Evolutionary conservation across 2,797 vertebrate genomes (phyloP).

Genomic region (Argya squamiceps): DNA sequence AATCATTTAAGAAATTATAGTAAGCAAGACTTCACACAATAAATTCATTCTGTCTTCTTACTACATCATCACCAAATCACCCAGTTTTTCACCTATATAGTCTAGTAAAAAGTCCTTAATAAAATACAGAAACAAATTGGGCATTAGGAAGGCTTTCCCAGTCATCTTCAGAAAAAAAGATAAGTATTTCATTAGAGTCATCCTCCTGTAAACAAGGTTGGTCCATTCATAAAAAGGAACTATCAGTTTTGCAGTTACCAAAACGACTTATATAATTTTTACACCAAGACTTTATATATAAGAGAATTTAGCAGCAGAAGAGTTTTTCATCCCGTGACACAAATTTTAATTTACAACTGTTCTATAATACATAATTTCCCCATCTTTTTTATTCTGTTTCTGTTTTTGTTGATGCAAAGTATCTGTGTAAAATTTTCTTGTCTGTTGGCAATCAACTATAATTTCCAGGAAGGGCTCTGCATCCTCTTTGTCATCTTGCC

Average conservation of each 20-base stretch:
- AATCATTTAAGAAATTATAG: not conserved
- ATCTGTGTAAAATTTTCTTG: not conserved
- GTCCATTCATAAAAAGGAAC: constrained; percentile 22
- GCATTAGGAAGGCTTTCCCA: constrained; percentile 36
- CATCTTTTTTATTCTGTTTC: not conserved
- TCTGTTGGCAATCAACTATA: not conserved
- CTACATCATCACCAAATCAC: not conserved
- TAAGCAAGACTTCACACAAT: not conserved
- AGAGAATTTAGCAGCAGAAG: not conserved
- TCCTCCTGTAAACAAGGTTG: not conserved
- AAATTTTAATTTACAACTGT: not conserved
- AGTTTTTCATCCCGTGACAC: not conserved
- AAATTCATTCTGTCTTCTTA: not conserved
- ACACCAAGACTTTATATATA: not conserved
- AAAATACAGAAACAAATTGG: constrained; percentile 41
- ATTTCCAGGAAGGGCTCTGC: constrained; percentile 9
- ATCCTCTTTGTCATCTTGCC: not conserved
- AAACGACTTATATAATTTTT: constrained; percentile 10
- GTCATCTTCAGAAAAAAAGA: constrained; percentile 48
- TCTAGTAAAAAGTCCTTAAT: not conserved
- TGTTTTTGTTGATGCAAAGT: not conserved
- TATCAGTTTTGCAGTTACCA: not conserved
- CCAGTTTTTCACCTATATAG: not conserved
- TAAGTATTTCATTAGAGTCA: not conserved
- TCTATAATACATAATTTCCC: constrained; percentile 15